phyloP scores from a whole-genome alignment of 2,113 vertebrate genomes.

The Crotalus tigris region DNA sequence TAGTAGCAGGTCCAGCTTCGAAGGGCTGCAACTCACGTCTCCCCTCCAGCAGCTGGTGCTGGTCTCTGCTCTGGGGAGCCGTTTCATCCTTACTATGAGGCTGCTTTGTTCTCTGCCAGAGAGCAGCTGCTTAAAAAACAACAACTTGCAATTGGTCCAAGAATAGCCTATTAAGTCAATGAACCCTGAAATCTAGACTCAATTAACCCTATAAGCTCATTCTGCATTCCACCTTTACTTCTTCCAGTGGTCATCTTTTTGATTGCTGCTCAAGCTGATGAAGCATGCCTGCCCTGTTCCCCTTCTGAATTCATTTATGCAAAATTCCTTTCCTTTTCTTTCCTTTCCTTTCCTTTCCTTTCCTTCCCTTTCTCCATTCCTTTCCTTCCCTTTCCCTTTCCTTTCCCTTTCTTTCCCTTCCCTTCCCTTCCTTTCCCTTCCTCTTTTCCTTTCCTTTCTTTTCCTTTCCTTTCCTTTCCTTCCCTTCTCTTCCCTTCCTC shows the following conservation, averaged over 20 bases:
- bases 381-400: background rate
- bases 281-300: background rate
- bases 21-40: background rate
- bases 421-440: too few relatives aligned
- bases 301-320: background rate
- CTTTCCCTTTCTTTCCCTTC: too few relatives aligned
- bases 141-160: background rate
- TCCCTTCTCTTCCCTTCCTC: too few relatives aligned
- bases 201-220: background rate
- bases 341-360: background rate
- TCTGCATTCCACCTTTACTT: background rate
- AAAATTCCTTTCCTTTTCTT: background rate
- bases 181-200: background rate
- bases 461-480: rapidly evolving
- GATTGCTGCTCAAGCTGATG: background rate
- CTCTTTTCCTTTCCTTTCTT: too few relatives aligned
- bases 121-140: background rate
- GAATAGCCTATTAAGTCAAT: background rate
- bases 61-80: background rate
- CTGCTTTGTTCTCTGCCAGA: background rate
- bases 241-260: background rate
- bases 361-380: background rate
- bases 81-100: background rate
- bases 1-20: background rate
- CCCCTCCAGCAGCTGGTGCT: background rate